Percentiles rank a stretch among this genome's conserved stretches.
Conservation (phyloP, 2,888 invertebrate genomes). For the Melieria picta region DNA sequence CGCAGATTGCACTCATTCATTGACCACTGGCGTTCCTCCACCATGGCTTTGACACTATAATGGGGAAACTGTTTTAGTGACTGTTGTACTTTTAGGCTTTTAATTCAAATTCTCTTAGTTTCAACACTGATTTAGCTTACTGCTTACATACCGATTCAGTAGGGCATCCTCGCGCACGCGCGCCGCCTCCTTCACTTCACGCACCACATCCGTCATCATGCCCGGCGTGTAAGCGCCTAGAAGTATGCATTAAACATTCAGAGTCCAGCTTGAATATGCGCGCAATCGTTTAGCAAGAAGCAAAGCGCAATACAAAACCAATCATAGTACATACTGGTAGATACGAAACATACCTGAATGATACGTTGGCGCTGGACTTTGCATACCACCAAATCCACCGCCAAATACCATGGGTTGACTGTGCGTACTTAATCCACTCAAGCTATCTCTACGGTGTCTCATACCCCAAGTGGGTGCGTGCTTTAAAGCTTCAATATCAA, state of each 20-base stretch:
- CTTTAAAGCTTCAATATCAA: conserved; percentile 72
- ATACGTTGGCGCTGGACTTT: conserved; percentile 67
- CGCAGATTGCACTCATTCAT: conserved; percentile 64
- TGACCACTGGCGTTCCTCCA: conserved; percentile 66
- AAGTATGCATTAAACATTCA: conserved; percentile 38
- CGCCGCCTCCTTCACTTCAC: conserved; percentile 79
- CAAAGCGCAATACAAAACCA: conserved; percentile 2
- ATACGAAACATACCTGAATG: conserved; percentile 63
- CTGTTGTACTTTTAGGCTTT: not conserved
- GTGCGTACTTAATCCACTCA: conserved; percentile 67
- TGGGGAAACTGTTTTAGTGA: not conserved
- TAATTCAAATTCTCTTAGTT: not conserved
- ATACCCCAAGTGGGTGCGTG: conserved; percentile 70
- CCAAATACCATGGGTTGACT: conserved; percentile 66
- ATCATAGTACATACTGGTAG: not conserved
- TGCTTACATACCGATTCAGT: conserved; percentile 59
- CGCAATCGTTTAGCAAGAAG: not conserved
- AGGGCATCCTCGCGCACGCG: conserved; percentile 79
- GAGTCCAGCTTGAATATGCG: not conserved
- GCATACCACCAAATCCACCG: conserved; percentile 66
- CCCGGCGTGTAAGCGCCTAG: conserved; percentile 73
- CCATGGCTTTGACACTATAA: conserved; percentile 63
- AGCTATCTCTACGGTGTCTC: conserved; percentile 68
- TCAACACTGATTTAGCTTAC: not conserved
- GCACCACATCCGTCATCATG: conserved; percentile 77